Conservation (phyloP, 2,113 vertebrate species). For the Haemorhous mexicanus region DNA sequence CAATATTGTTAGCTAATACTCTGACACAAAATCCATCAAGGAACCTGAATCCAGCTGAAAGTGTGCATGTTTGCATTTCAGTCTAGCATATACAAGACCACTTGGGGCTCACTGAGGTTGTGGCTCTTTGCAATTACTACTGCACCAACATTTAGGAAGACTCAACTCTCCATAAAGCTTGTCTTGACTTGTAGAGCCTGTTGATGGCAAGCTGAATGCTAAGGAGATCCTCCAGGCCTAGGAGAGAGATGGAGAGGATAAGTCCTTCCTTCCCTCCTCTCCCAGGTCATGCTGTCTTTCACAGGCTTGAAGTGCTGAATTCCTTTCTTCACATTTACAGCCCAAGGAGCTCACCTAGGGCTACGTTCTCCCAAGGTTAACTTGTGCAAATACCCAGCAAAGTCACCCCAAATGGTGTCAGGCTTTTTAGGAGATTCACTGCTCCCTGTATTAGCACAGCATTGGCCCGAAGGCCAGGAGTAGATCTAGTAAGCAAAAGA, state of each 20-base stretch:
- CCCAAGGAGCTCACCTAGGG: background rate
- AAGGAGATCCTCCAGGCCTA: background rate
- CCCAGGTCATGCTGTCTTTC: background rate
- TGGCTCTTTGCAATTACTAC: background rate
- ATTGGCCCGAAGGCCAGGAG: background rate
- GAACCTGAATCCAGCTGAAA: background rate
- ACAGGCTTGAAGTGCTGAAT: background rate
- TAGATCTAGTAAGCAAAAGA: background rate
- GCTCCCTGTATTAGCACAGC: background rate
- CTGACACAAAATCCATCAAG: background rate
- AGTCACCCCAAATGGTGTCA: background rate
- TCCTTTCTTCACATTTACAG: background rate
- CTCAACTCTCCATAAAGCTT: background rate
- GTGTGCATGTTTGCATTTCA: background rate
- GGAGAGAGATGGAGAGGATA: background rate
- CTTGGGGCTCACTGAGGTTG: background rate
- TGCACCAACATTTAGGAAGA: background rate
- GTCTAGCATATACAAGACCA: background rate
- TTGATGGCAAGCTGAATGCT: background rate
- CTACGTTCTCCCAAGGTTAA: accelerated
- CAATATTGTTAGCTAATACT: background rate
- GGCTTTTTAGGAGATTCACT: background rate
- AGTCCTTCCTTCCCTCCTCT: background rate
- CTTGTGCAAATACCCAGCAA: background rate
- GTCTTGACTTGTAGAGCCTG: background rate